These are phyloP conservation scores for Hirundo rustica DNA, from an alignment of 2,797 vertebrate genomes.

Conservation along the genomic window DNA sequence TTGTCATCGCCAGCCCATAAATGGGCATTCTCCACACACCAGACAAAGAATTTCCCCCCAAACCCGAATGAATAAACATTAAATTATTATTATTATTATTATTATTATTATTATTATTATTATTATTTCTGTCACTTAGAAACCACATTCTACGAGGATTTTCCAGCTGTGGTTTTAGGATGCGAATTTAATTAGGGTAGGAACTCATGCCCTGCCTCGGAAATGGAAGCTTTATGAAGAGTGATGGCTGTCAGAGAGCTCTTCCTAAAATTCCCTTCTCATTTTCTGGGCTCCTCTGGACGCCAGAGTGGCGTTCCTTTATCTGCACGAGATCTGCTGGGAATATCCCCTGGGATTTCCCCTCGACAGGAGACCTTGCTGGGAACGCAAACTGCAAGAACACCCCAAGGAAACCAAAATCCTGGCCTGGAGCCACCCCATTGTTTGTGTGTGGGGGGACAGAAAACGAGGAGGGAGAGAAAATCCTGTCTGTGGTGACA, in stretches of 20 bases:
- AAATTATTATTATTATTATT: background rate
- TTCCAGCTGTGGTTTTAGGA: conserved; percentile 29
- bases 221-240: background rate
- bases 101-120: too few relatives aligned
- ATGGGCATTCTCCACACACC: background rate
- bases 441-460: background rate
- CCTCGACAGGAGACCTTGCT: background rate
- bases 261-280: background rate
- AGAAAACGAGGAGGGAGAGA: background rate
- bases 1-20: background rate
- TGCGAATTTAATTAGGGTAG: background rate
- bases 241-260: background rate
- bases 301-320: background rate
- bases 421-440: conserved; percentile 12
- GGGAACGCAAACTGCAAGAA: background rate
- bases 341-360: conserved; percentile 1
- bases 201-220: background rate
- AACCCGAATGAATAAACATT: background rate
- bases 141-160: background rate
- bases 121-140: background rate
- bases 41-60: background rate
- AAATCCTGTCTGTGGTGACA: background rate
- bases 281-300: background rate
- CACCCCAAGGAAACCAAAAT: background rate
- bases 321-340: background rate